phyloP scores from a whole-genome alignment of 1,140 invertebrate genomes.

The Orius laevigatus region DNA sequence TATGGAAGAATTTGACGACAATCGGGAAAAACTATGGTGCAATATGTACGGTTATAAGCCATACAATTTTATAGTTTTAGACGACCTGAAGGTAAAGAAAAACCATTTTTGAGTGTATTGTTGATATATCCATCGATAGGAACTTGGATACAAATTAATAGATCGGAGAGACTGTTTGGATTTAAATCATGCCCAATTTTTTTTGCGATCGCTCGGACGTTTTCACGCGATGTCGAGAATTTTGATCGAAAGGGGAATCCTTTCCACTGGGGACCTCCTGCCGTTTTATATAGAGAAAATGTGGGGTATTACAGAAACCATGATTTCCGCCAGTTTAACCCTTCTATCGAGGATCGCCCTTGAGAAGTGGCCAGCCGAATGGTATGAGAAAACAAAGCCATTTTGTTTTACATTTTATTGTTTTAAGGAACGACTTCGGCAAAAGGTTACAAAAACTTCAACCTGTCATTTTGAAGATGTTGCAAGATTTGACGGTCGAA shows the following conservation, averaged over 20 bases:
- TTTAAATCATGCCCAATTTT: not conserved
- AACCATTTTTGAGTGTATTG: no score
- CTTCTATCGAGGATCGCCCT: not conserved
- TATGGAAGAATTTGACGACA: no score
- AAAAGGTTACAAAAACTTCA: not conserved
- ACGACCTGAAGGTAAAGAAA: no score
- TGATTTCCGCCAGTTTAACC: not conserved
- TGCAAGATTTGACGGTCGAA: not conserved
- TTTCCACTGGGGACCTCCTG: not conserved
- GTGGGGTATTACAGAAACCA: not conserved
- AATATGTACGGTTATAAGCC: not conserved
- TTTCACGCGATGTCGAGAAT: slow-evolving; percentile 9
- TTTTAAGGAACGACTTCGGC: not conserved
- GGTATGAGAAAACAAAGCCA: no score
- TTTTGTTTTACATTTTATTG: not conserved
- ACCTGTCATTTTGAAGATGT: not conserved
- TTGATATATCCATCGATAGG: not conserved
- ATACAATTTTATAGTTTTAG: no score
- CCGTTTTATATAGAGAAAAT: not conserved
- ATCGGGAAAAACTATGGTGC: not conserved
- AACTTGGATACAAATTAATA: not conserved
- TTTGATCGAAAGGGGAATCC: not conserved
- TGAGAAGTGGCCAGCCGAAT: no score
- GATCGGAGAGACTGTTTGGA: not conserved
- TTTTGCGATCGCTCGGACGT: not conserved